Percentiles rank a stretch among this genome's conserved stretches.
Evolutionary conservation across 2,888 invertebrate genomes (phyloP).

Genomic region (Flexamia atlantica): DNA sequence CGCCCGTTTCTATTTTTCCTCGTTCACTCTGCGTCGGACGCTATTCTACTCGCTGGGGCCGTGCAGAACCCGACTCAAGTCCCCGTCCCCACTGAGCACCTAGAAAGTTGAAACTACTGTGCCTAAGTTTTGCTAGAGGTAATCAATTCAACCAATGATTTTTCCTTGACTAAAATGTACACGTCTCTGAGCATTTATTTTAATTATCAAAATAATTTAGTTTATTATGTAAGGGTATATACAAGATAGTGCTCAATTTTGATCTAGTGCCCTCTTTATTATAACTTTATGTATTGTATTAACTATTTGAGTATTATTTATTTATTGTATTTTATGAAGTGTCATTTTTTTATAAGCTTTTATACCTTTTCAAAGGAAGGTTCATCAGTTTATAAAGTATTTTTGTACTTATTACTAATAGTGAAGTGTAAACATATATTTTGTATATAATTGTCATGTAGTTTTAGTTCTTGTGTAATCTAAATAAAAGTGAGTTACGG

Average conservation of each 20-base stretch:
- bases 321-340: neutral
- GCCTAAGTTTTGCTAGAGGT: too few relatives aligned
- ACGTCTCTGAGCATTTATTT: too few relatives aligned
- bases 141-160: too few relatives aligned
- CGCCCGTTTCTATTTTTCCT: slow-evolving; percentile 72
- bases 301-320: neutral
- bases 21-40: slow-evolving; percentile 70
- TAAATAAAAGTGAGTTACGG: neutral
- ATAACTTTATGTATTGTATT: neutral
- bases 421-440: neutral
- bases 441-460: neutral
- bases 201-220: too few relatives aligned
- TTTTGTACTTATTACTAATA: slow-evolving; percentile 9
- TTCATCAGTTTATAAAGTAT: neutral
- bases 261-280: neutral
- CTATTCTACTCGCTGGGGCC: slow-evolving; percentile 71
- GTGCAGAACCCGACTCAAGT: slow-evolving; percentile 72
- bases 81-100: slow-evolving; percentile 64
- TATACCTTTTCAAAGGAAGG: neutral
- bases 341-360: too few relatives aligned
- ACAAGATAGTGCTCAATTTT: neutral
- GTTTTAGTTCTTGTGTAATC: neutral
- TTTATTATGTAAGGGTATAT: too few relatives aligned
- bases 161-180: too few relatives aligned
- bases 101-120: too few relatives aligned